phyloP scores from a whole-genome alignment of 2,113 vertebrate species.

The Ophiodon elongatus region DNA sequence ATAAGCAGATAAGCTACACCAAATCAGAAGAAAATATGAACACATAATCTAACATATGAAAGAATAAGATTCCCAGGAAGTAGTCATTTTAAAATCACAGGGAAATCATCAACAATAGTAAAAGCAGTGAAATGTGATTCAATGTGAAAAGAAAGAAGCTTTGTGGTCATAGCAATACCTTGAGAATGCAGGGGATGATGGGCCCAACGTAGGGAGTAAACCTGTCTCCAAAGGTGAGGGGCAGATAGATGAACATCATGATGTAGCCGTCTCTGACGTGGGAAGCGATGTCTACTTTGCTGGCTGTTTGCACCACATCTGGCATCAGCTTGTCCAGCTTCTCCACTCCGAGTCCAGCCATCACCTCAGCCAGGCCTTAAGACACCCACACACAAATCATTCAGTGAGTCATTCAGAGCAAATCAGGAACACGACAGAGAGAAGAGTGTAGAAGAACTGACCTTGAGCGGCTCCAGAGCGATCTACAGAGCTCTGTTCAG shows the following conservation, averaged over 20 bases:
- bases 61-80: not conserved
- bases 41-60: not conserved
- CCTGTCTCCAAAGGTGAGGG: conserved; percentile 96
- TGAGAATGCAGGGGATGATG: conserved; percentile 98
- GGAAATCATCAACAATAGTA: not conserved
- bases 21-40: not conserved
- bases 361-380: conserved; percentile 95
- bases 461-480: conserved; percentile 98
- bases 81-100: not conserved
- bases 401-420: not conserved
- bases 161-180: conserved; percentile 83
- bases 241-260: conserved; percentile 99
- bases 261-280: conserved; percentile 99
- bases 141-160: not conserved
- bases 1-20: not conserved
- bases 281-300: conserved; percentile 97
- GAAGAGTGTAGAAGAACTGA: conserved; percentile 50
- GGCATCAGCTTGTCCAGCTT: conserved; percentile 99
- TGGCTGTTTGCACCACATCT: conserved; percentile 97
- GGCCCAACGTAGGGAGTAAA: conserved; percentile 98
- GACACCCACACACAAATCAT: not conserved
- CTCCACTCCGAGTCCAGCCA: conserved; percentile 97
- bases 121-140: not conserved
- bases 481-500: conserved; percentile 98
- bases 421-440: not conserved